Evolutionary conservation across 2,113 vertebrate species (phyloP), one percentile per base, ranked within the genome.

Genomic region (Zosterops borbonicus): DNA sequence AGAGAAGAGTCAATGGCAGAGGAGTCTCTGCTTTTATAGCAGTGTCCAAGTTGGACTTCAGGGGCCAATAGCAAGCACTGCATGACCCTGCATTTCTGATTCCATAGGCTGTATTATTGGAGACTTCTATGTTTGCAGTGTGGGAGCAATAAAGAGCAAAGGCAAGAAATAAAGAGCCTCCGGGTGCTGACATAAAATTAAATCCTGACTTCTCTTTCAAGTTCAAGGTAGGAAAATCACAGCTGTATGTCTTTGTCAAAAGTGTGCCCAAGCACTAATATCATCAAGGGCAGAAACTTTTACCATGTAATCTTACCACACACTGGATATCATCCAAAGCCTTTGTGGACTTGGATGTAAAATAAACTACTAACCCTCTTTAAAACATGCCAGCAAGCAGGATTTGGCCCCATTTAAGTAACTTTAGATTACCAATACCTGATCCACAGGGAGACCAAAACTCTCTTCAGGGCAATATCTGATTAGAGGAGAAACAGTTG

Each of bases 201-300:
- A 96, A 95, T 96, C 96, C 94, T 91, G 93, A 94, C 94, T 96
- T 82, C 86, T 92, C 90, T 96, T 93, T 90, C 92, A 96, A 92
- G 96, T 96, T 96, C 93, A 96, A 97, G 93, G 88, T 96, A 95
- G 90, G 90, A 97, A 97, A 96, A 97, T 97, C 96, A 97, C 88
- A 96, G 92, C 56, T 9, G 1, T 97, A 68, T 65, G 49, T 96
- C 96, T 94, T 46, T 96, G 94, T 96, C 94, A 93, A 49, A 93
- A 95, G 76, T 90, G 83, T 86, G 90, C 90, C 88, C 90, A 41
- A 94, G 88, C 83, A 82, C 90, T 88, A 96, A 84, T 78, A 90
- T 87, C 73, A 95, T 90, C 92, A 79, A 96, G 86, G 86, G 81
- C 80, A 89, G 73, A 56, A 89, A 76, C 79, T 95, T 96, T 65